These are phyloP conservation scores for Lochmaea crataegi DNA, from an alignment of 2,888 invertebrate genomes.

Conservation along the genomic window DNA sequence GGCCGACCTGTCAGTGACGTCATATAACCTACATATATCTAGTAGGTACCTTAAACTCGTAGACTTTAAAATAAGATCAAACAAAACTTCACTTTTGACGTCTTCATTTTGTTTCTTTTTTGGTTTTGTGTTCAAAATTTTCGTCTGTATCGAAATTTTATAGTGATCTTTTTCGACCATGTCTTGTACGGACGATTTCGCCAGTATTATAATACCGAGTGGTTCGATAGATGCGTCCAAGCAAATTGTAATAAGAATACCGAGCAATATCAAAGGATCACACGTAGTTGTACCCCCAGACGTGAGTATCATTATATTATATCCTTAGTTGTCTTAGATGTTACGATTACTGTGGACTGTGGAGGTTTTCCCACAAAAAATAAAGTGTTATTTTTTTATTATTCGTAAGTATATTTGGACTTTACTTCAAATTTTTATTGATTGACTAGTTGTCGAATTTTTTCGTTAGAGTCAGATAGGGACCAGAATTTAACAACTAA, in stretches of 20 bases:
- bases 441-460: no score
- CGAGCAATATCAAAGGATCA: background rate
- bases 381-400: no score
- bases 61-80: background rate
- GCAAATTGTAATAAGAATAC: constrained; percentile 10
- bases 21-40: constrained; percentile 1
- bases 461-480: no score
- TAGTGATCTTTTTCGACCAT: background rate
- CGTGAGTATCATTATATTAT: background rate
- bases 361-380: no score
- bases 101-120: constrained; percentile 10
- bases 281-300: constrained; percentile 16
- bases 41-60: constrained; percentile 1
- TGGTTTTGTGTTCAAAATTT: constrained; percentile 4
- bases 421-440: no score
- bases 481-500: no score
- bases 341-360: no score
- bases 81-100: constrained; percentile 3
- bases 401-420: no score
- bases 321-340: background rate
- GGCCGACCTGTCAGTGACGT: no score
- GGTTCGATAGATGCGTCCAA: constrained; percentile 11
- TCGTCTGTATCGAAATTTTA: background rate
- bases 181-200: constrained; percentile 11
- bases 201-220: constrained; percentile 17